Evolutionary conservation across 2,888 invertebrate species (phyloP), one percentile per base, ranked within the genome.

Genomic region (Ormyrus thymus): DNA sequence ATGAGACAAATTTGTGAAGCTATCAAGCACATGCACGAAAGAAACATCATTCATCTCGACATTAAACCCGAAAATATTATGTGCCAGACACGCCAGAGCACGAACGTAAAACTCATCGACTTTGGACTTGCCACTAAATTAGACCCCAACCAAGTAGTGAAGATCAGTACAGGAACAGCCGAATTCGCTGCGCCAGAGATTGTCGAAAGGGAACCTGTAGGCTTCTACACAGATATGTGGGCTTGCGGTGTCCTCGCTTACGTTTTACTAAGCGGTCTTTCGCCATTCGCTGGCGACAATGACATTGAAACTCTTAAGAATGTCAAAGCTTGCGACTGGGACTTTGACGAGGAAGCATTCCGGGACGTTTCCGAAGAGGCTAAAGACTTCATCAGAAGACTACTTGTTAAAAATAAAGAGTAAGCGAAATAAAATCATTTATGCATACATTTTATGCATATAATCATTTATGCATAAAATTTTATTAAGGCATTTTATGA

Each of bases 211-310:
- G 98, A 99, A 90, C 97, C 99, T 0, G 99, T 99, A 81, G 99
- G 99, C 75, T 99, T 99, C 92, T 99, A 99, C 92, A 99, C 99
- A 0, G 99, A 99, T 90, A 99, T 99, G 99, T 99, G 99, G 99
- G 98, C 99, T 53, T 96, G 98, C 51, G 99, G 99, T 87, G 99
- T 99, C 1, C 92, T 99, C n/a, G 95, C 97, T 13, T 99, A 99
- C 89, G 98, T 99, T 58, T 92, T 99, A 95, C 92, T 99, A 83
- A 98, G 98, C 86, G 99, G 99, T 69, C 92, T 99, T 68, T 99
- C 99, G 74, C 99, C 99, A 84, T 99, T 99, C 91, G 98, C 98
- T 81, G 99, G 99, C 61, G 98, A 98, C 91, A 98, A 97, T 89
- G 99, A 99, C 91, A 95, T 98, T 75, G 98, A 99, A 86, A 99